Base-by-base conservation (phyloP, 2,797 vertebrate genomes). In the Muscicapa comitata region DNA sequence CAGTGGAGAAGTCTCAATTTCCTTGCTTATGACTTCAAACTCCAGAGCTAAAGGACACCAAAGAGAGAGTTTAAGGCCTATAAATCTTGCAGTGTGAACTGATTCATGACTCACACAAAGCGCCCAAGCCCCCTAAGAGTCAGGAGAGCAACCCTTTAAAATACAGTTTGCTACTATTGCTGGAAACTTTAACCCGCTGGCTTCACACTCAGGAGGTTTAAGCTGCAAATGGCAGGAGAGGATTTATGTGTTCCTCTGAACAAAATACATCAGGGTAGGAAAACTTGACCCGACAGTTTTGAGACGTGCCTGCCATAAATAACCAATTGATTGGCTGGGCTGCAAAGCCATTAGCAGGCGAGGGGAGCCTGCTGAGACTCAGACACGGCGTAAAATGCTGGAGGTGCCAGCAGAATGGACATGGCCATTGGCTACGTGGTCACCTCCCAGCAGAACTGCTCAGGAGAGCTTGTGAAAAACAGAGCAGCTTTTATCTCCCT, bases 171-270 rank as follows among this genome's bases (percentile, higher is more conserved):
- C 63, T 84, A 16, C 90, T 90, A n/a, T 61, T 16, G 25, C 80
- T 93, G 86, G 91, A 95, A 97, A 92, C 85, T 66, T 87, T 75
- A 95, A 71, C n/a, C 50, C 20, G 4, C 88, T 78, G 73, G 62
- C 92, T 90, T 96, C 91, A 85, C 86, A 75, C 92, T 93, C 80
- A 66, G 85, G 95, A 90, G 92, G 79, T 93, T 95, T 85, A 90
- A 93, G 72, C 92, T 74, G 85, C 87, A 90, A 93, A 91, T 94
- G 95, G 95, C 96, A 96, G 79, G 66, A 76, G 55, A 91, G 78
- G 94, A 95, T 96, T 95, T 91, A 94, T 91, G 78, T 55, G 53
- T 18, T 92, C 79, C 87, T 95, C 90, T 73, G 86, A 77, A 96
- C 43, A 75, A 75, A 95, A 82, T 84, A 88, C 37, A 33, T 73